These are phyloP conservation scores for Caenorhabditis latens DNA, from an alignment of 1,140 invertebrate genomes.

Conservation along the genomic window DNA sequence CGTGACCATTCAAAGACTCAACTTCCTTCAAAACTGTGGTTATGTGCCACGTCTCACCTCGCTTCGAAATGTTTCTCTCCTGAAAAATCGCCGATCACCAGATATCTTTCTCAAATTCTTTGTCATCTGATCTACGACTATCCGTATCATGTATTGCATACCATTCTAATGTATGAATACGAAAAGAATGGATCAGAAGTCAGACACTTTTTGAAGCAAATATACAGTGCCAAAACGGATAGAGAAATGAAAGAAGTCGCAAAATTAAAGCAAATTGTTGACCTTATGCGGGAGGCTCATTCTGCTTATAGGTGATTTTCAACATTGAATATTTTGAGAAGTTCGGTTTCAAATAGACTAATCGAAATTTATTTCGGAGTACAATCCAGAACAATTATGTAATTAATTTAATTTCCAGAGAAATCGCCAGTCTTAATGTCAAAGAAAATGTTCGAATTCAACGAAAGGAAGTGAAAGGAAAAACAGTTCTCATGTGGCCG, in stretches of 20 bases:
- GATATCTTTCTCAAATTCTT: not conserved
- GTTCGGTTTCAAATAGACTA: no score
- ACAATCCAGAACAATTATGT: no score
- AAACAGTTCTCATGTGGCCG: not conserved
- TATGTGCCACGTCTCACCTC: slow-evolving; percentile 29
- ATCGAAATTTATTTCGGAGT: no score
- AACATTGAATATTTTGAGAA: no score
- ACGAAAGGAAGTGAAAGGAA: not conserved
- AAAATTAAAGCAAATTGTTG: not conserved
- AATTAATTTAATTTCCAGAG: not conserved
- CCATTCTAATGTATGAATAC: slow-evolving; percentile 25
- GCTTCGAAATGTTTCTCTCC: slow-evolving; percentile 39
- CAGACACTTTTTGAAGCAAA: not conserved
- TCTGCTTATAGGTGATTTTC: not conserved
- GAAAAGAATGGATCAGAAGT: slow-evolving; percentile 17
- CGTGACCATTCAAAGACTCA: not conserved
- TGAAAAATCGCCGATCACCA: not conserved
- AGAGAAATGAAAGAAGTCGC: not conserved
- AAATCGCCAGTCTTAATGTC: not conserved
- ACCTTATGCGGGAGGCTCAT: not conserved
- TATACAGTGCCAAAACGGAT: not conserved
- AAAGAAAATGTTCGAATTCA: not conserved
- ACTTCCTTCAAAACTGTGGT: slow-evolving; percentile 19
- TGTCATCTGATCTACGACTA: slow-evolving; percentile 5
- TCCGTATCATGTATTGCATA: slow-evolving; percentile 27